These are phyloP conservation scores for Orthosia cruda DNA, from an alignment of 2,888 invertebrate genomes.

Conservation along the genomic window DNA sequence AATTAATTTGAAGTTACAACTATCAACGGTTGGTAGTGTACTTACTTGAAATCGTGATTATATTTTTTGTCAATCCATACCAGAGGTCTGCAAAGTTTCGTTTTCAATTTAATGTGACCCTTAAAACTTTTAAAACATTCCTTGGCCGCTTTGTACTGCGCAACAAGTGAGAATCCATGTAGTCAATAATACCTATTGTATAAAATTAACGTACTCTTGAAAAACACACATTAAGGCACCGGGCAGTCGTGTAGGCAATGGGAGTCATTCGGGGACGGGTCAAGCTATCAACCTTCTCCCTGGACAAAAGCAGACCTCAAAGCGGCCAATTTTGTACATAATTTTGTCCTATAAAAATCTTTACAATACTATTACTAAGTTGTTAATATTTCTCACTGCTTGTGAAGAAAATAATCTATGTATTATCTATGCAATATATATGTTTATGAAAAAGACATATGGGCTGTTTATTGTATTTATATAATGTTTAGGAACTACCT, in stretches of 20 bases:
- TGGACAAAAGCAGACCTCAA: conserved; percentile 1
- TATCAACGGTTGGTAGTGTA: not conserved
- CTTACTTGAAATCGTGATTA: not conserved
- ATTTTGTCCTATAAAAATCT: not conserved
- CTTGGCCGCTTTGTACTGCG: conserved; percentile 7
- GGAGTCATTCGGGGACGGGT: too few species aligned
- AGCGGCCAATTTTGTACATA: conserved; percentile 15
- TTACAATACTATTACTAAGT: not conserved
- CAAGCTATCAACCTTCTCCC: not conserved
- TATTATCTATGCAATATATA: not conserved
- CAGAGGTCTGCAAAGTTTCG: not conserved
- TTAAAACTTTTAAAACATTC: not conserved
- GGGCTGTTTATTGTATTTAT: conserved; percentile 6
- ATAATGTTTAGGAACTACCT: conserved; percentile 38
- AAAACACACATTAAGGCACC: conserved; percentile 39
- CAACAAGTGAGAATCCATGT: not conserved
- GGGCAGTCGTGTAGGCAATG: conserved; percentile 22
- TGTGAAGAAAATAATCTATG: not conserved
- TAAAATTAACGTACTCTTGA: not conserved
- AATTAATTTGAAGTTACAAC: not conserved
- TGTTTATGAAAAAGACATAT: not conserved
- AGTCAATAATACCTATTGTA: not conserved
- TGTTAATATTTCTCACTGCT: conserved; percentile 6
- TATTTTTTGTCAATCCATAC: not conserved
- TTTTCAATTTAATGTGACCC: not conserved